Base-by-base conservation (phyloP, 2,888 invertebrate genomes). In the Protodeltote pygarga region DNA sequence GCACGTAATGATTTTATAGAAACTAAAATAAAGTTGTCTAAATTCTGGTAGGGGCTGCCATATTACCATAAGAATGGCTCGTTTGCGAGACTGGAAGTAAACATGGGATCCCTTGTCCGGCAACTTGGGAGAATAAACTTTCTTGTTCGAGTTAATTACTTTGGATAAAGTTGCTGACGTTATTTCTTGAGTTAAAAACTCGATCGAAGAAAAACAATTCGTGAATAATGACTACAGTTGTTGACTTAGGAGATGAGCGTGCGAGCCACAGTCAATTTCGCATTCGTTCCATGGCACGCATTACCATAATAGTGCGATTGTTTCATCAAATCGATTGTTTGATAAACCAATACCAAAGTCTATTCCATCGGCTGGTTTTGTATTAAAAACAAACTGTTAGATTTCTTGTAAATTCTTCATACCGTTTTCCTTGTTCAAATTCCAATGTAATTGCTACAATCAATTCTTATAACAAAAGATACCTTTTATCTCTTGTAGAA, bases 11-110 rank as follows among this genome's bases (percentile, higher is more conserved):
- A 65, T 77, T 69, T 67, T 62, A 69, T 66, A 55, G 50, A 60
- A 65, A 66, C 65, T 69, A 71, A 69, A 71, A 69, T 66, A 70
- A 71, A 66, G 67, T 71, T 65, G 71, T 77, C 69, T 67, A 71
- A 76, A 80, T 79, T 77, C 66, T 64, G 71, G 66, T 71, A 63
- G 66, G 51, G 66, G 71, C 41, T 46, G 49, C 42, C 19, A 44
- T 33, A 85, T 87, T 85, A 77, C 70, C 85, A 85, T 86, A 77
- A 82, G 75, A 85, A 85, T 82, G 73, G 77, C 71, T 77, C 74
- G 79, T 81, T 82, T 77, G 72, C 69, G 53, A 63, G 57, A 59
- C 54, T 39, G 49, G 55, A 60, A 65, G 72, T 65, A 73, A 77
- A 77, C 71, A 72, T 59, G 65, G 42, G 57, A 47, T 40, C 62